These are phyloP conservation scores for Lycocerus yunnanus DNA, from an alignment of 2,888 invertebrate genomes.

Conservation along the genomic window DNA sequence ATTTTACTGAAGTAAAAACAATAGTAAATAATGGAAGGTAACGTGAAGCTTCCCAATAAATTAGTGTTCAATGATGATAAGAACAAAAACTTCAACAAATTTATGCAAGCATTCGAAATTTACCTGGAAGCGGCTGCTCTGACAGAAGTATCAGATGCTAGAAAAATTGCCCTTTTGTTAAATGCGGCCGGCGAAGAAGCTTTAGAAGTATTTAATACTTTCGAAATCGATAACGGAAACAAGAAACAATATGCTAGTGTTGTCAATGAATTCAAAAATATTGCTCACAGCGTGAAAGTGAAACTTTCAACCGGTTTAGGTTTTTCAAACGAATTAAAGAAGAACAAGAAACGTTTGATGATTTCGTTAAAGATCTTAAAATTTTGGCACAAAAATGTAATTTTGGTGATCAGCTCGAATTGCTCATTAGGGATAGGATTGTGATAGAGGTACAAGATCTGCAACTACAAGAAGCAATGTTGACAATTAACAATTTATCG, in stretches of 20 bases:
- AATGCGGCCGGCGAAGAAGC: conserved; percentile 38
- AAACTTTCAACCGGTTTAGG: no score
- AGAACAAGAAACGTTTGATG: not conserved
- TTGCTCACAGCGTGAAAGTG: not conserved
- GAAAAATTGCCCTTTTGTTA: conserved; percentile 36
- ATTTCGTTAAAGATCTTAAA: not conserved
- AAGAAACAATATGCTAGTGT: conserved; percentile 30
- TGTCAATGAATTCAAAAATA: conserved; percentile 32
- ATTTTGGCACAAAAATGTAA: not conserved
- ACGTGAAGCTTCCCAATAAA: no score
- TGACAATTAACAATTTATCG: no score
- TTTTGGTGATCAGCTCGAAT: not conserved
- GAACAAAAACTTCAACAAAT: not conserved
- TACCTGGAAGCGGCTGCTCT: not conserved
- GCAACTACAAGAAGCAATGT: no score
- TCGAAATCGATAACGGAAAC: conserved; percentile 31
- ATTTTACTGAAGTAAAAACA: no score
- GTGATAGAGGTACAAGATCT: not conserved
- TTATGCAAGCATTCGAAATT: not conserved
- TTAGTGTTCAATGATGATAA: no score
- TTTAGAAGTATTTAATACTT: conserved; percentile 37
- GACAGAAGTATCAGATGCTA: not conserved
- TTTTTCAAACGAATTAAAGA: no score
- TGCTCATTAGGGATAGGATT: not conserved
- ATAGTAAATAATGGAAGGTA: no score